Evolutionary conservation across 2,113 vertebrate genomes (phyloP), one percentile per base, ranked within the genome.

Genomic region (Crotalus viridis): DNA sequence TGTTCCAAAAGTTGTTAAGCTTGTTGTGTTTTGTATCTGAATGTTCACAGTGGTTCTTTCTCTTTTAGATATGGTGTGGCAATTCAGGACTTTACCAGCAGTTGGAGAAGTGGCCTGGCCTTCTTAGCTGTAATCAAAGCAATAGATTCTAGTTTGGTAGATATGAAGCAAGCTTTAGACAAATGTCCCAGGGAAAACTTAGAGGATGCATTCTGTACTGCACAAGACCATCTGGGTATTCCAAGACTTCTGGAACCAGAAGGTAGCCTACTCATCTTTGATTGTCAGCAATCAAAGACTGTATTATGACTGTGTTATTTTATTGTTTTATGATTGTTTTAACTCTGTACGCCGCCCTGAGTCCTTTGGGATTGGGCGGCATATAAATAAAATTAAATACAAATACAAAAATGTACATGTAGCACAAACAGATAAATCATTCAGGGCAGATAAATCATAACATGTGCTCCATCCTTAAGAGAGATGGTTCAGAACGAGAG

Each of bases 81-180:
- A 0, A 98, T 99, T 93, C 98, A 99, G 95, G 99, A 99, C 96
- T 99, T 99, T 93, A 97, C 98, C 4, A 98, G 98, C 96, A 99
- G 99, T 92, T 99, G 99, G 99, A 98, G 97, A 85, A 99, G 99
- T 12, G 99, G 99, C 91, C 96, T 99, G 93, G 99, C 99, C 57
- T 99, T 99, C 97, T 97, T 99, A 96, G 99, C 99, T 0, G 90
- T 99, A 95, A 99, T 99, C 94, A 99, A 99, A 97, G 98, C 99
- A 94, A 99, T 99, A 64, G 98, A 99, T 95, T 96, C 97, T 90
- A 99, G 97, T 94, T 97, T 99, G 95, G 98, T 99, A 88, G 98
- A 99, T 96, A 99, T 99, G 98, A 98, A 98, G 95, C 98, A 98
- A 95, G 98, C 98, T 6, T 95, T 99, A 95, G 98, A 98, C 92